Conservation (phyloP, 2,888 invertebrate genomes). For the Gortyna flavago region DNA sequence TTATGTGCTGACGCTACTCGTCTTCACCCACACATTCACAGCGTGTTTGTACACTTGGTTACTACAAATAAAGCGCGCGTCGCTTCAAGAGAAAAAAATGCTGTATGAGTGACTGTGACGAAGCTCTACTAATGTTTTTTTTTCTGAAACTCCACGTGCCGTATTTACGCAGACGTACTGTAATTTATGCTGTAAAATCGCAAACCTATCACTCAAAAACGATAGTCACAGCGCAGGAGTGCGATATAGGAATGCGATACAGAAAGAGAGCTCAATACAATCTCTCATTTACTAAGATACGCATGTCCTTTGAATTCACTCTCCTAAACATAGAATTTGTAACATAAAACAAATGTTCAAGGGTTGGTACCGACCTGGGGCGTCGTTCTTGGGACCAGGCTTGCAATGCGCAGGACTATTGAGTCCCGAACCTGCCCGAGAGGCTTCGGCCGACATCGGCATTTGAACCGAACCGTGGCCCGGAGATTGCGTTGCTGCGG, state of each 20-base stretch:
- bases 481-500: slow-evolving; percentile 84
- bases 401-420: slow-evolving; percentile 88
- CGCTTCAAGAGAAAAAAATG: too few relatives aligned
- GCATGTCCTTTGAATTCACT: slow-evolving; percentile 65
- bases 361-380: slow-evolving; percentile 82
- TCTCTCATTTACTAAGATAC: background rate
- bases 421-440: slow-evolving; percentile 85
- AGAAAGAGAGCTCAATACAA: background rate
- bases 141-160: background rate
- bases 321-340: background rate
- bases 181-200: background rate
- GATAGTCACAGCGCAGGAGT: slow-evolving; percentile 3
- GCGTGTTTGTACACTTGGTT: background rate
- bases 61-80: background rate
- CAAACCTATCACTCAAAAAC: background rate
- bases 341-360: background rate
- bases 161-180: background rate
- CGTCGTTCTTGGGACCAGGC: slow-evolving; percentile 84
- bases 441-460: slow-evolving; percentile 88
- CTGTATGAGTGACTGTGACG: too few relatives aligned
- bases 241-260: background rate
- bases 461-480: slow-evolving; percentile 84
- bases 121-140: background rate
- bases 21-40: background rate
- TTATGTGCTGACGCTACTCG: background rate